Evolutionary conservation across 2,113 vertebrate genomes (phyloP), one percentile per base, ranked within the genome.

Genomic region (Vimba vimba): DNA sequence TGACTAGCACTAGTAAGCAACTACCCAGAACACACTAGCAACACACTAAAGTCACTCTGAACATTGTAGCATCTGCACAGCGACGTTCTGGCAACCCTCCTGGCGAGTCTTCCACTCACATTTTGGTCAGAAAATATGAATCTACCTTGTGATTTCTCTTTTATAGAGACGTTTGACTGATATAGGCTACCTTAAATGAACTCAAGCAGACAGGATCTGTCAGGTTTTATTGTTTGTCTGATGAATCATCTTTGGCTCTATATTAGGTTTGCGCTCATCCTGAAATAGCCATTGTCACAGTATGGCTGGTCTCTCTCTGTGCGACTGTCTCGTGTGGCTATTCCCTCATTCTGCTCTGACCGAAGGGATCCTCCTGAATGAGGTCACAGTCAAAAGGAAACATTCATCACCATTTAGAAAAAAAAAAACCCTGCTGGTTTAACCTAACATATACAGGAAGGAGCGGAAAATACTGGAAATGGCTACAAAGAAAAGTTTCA

Each of bases 311-410:
- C 62, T 52, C 50, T 7, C 25, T 27, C 62, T 52, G 55, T 55
- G 50, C 59, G 73, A 45, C 39, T 91, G 76, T 92, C 90, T 91
- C 10, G 23, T 52, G 86, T 69, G 86, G 80, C 79, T 87, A 88
- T 86, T 88, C 89, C 85, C 86, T 80, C 87, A 43, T 86, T 76
- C 86, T 90, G 88, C 84, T 87, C 87, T 88, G 91, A 91, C 92
- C 91, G 84, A 82, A 47, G 75, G 89, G 90, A 89, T 90, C 90
- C 91, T 94, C 92, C 93, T 91, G 89, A 78, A 93, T 93, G 91
- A 94, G 90, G 90, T 94, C 92, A 95, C 86, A 78, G 64, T 47
- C 60, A 87, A 88, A 88, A 89, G 92, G 92, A 94, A 93, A 90
- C 90, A 92, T 93, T 91, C 88, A 90, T 94, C 93, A 91, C 89